Conservation (phyloP, 2,888 invertebrate species). For the Digitonthophagus gazella region DNA sequence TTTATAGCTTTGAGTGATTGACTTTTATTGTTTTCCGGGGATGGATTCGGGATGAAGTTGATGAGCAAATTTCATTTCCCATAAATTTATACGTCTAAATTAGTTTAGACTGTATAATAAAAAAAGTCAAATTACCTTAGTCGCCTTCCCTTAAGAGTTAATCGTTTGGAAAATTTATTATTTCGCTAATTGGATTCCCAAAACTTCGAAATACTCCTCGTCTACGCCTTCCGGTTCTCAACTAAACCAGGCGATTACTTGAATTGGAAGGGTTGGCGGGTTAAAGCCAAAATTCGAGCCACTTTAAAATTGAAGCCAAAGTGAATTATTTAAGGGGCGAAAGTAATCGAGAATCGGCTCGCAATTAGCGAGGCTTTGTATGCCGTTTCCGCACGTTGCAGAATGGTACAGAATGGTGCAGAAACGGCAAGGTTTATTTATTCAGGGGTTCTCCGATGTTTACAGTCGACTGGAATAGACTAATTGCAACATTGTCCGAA, state of each 20-base stretch:
- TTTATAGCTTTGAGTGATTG: too few species aligned
- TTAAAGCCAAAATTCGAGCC: neutral
- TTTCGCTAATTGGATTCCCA: neutral
- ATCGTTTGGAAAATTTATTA: neutral
- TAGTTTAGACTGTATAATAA: neutral
- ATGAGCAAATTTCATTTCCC: too few species aligned
- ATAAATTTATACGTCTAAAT: too few species aligned
- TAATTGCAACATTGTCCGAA: neutral
- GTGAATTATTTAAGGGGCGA: neutral
- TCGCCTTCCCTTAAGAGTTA: neutral
- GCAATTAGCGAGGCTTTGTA: neutral
- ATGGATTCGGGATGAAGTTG: too few species aligned
- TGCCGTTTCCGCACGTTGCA: neutral
- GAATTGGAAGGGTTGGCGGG: neutral
- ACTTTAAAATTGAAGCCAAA: neutral
- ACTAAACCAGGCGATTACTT: neutral
- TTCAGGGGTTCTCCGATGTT: neutral
- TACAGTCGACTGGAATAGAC: neutral
- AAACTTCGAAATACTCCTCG: neutral
- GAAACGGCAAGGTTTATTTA: neutral
- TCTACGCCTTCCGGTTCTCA: too few species aligned
- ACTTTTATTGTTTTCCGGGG: too few species aligned
- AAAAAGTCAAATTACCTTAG: neutral
- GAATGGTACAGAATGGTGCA: neutral
- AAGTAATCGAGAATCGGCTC: neutral